Percentiles rank a stretch among this genome's conserved stretches.
phyloP scores from a whole-genome alignment of 2,888 invertebrate genomes.

The Pyrrhia umbra region DNA sequence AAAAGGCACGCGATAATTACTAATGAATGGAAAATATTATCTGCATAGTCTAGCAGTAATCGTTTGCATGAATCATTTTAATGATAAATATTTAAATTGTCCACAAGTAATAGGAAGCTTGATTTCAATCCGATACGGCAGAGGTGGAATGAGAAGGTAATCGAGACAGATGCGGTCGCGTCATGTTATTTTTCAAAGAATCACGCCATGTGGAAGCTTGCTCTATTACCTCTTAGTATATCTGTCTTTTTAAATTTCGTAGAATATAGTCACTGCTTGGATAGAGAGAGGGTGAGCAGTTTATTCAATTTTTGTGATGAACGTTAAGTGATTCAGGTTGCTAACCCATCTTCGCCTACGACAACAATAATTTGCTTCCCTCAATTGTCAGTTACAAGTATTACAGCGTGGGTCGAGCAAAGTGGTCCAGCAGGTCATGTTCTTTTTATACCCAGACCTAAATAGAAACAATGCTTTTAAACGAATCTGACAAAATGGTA shows the following conservation, averaged over 20 bases:
- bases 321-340: slow-evolving; percentile 16
- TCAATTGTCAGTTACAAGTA: slow-evolving; percentile 41
- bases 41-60: slow-evolving; percentile 32
- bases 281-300: background rate
- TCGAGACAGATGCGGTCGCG: slow-evolving; percentile 32
- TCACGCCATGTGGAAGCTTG: slow-evolving; percentile 15
- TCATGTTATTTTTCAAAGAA: slow-evolving; percentile 59
- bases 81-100: slow-evolving; percentile 54
- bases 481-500: slow-evolving; percentile 29
- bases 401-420: slow-evolving; percentile 39
- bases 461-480: slow-evolving; percentile 33
- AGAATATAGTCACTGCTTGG: slow-evolving; percentile 12
- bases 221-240: background rate
- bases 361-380: slow-evolving; percentile 35
- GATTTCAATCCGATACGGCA: slow-evolving; percentile 30
- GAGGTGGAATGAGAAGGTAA: slow-evolving; percentile 1
- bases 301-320: slow-evolving; percentile 21
- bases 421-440: slow-evolving; percentile 50
- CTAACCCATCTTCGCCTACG: slow-evolving; percentile 44
- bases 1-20: slow-evolving; percentile 54
- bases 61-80: slow-evolving; percentile 56
- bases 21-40: slow-evolving; percentile 71
- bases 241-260: slow-evolving; percentile 22
- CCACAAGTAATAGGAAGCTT: slow-evolving; percentile 26
- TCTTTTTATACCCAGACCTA: slow-evolving; percentile 47